Base-by-base conservation (phyloP, 1,140 invertebrate species). In the Leptoteleia sp. region DNA sequence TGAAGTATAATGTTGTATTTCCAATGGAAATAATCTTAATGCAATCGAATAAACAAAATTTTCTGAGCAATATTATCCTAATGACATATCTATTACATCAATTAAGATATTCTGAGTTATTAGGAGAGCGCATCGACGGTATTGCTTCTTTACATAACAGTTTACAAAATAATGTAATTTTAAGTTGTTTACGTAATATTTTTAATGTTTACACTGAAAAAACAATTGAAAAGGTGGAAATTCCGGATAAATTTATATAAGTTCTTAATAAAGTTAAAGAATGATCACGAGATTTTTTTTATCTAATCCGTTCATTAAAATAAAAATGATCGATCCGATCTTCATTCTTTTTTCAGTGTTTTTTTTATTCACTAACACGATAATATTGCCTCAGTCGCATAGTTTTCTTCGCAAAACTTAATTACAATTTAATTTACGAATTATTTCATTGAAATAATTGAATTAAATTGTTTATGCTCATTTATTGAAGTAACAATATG, bases 301-400 rank as follows among this genome's bases (percentile, higher is more conserved):
- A n/a, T n/a, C n/a, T n/a, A n/a, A n/a, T n/a, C n/a, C n/a, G n/a
- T n/a, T n/a, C n/a, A n/a, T n/a, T n/a, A n/a, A n/a, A n/a, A n/a
- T n/a, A n/a, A n/a, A n/a, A n/a, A n/a, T n/a, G n/a, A n/a, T n/a
- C n/a, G n/a, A n/a, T n/a, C n/a, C n/a, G n/a, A 25, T 47, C 29
- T 16, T 25, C 27, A 48, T 62, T 62, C 12, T 48, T 55, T 65
- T 67, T 55, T 55, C 62, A 67, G 50, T 67, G 48, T 67, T 8
- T 9, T 22, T 25, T 25, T 29, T 38, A 55, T 62, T 17, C 7
- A 55, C 29, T 67, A 67, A n/a, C 6, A 67, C 62, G 38, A 5
- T 45, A 55, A 45, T 67, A 55, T 55, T 55, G 50, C 62, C 40
- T 47, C 62, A 55, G 48, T 65, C 48, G 61, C 61, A 35, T 50